Base-by-base conservation (phyloP, 2,888 invertebrate genomes). In the Eupithecia abbreviata region DNA sequence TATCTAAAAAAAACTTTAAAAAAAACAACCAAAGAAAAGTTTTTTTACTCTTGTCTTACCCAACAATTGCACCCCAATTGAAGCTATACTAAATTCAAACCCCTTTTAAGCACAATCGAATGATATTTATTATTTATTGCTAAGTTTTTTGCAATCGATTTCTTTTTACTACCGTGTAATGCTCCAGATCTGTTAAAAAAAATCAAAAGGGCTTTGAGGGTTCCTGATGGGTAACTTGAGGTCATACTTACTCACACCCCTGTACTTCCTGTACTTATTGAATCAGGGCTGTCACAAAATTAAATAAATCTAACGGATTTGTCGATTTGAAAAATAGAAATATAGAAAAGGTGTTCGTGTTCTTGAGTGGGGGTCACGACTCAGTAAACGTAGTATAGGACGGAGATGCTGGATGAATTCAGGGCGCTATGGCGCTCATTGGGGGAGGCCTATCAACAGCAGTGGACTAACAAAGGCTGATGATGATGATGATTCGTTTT, bases 211-310 rank as follows among this genome's bases (percentile, higher is more conserved):
- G 87, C 86, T 87, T 86, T 86, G 84, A 89, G 92, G 92, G 93
- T 91, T 87, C 89, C 82, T 86, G 90, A 91, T 93, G 92, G 92
- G 94, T 93, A 93, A 93, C 93, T 93, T 94, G 94, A 94, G 95
- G 95, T 95, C 94, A 94, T 91, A 92, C 87, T 86, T 88, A 87
- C 90, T 94, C 94, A 93, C 93, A 94, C 94, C 94, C 94, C 91
- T 94, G 91, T 92, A 92, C 93, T 93, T 94, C 93, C 94, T 92
- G 89, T 88, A 85, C 84, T 88, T 87, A 86, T 85, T 80, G 47
- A 47, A 55, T 3, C 75, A 93, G 93, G 94, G 94, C 79, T 94
- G 92, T 79, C 91, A 83, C 79, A 30, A 45, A 71, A 67, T 1
- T 3, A 73, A 9, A 9, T 10, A 62, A 58, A n/a, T 55, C 4